These are phyloP conservation scores for Hippocampus abdominalis DNA, from an alignment of 2,113 vertebrate genomes.

Conservation along the genomic window DNA sequence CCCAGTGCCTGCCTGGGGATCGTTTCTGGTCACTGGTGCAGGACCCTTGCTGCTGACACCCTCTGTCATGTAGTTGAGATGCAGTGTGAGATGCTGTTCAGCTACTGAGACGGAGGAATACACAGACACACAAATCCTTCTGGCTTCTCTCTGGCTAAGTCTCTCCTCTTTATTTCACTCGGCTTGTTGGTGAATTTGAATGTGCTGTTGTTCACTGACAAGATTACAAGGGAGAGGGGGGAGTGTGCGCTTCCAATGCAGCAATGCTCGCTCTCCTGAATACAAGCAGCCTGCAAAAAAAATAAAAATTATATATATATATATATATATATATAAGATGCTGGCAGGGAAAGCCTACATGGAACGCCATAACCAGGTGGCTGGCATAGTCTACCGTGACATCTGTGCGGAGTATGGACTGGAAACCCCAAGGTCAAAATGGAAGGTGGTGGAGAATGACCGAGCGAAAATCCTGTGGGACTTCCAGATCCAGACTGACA, in stretches of 20 bases:
- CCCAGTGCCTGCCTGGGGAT: constrained; percentile 40
- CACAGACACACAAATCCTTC: constrained; percentile 33
- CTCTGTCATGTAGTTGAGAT: constrained; percentile 61
- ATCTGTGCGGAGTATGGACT: too few relatives aligned
- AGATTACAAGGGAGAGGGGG: constrained; percentile 33
- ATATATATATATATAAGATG: too few relatives aligned
- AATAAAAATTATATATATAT: not conserved
- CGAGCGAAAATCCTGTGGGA: too few relatives aligned
- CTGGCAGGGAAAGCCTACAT: too few relatives aligned
- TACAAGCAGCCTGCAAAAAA: not conserved
- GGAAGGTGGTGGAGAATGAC: too few relatives aligned
- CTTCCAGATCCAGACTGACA: too few relatives aligned
- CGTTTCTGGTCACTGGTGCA: constrained; percentile 68
- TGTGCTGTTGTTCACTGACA: constrained; percentile 36
- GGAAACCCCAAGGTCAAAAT: too few relatives aligned
- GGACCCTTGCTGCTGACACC: constrained; percentile 46
- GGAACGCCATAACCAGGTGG: too few relatives aligned
- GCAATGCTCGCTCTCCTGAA: constrained; percentile 12
- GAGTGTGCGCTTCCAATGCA: constrained; percentile 30
- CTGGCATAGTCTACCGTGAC: too few relatives aligned
- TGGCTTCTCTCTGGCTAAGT: constrained; percentile 15
- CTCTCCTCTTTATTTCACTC: constrained; percentile 25
- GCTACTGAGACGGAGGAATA: constrained; percentile 32
- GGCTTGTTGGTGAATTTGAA: constrained; percentile 41
- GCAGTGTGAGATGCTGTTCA: constrained; percentile 49